A percentile compares a stretch with the other conserved stretches of the same genome.
Evolutionary conservation across 2,797 vertebrate species (phyloP).

Genomic region (Presbytis comata): DNA sequence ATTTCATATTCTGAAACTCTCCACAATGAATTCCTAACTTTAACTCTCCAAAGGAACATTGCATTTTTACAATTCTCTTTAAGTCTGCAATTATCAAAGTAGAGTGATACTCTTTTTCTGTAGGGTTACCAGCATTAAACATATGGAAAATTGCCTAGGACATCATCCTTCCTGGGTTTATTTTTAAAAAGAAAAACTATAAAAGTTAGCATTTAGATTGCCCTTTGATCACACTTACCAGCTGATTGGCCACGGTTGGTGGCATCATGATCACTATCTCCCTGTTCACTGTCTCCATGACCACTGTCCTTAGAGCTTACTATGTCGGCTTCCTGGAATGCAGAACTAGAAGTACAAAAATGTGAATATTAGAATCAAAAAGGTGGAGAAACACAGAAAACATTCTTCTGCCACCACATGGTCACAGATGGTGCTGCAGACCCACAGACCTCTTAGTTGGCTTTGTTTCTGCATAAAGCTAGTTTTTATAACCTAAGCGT

Average conservation of each 20-base stretch:
- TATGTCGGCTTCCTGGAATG: conserved; percentile 99
- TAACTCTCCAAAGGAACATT: neutral
- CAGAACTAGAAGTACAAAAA: conserved; percentile 91
- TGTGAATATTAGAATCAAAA: conserved; percentile 80
- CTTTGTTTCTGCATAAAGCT: conserved; percentile 48
- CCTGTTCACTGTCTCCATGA: conserved; percentile 98
- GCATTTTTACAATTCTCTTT: neutral
- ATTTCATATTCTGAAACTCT: neutral
- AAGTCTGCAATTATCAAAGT: neutral
- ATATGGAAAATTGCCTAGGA: neutral
- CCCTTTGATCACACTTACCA: conserved; percentile 88
- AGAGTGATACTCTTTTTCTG: neutral
- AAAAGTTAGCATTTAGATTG: neutral
- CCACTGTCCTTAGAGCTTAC: conserved; percentile 99
- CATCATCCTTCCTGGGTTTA: neutral
- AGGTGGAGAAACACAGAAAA: conserved; percentile 83
- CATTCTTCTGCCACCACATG: conserved; percentile 91
- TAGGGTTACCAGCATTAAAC: neutral
- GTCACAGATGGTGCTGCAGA: conserved; percentile 89
- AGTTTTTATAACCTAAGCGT: conserved; percentile 27
- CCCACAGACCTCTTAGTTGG: neutral
- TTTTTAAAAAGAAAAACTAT: neutral
- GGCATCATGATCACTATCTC: conserved; percentile 98
- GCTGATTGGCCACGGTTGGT: conserved; percentile 97
- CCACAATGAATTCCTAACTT: neutral